Evolutionary conservation across 2,888 invertebrate species (phyloP), one percentile per base, ranked within the genome.

Genomic region (Thecocarcelia acutangulata): DNA sequence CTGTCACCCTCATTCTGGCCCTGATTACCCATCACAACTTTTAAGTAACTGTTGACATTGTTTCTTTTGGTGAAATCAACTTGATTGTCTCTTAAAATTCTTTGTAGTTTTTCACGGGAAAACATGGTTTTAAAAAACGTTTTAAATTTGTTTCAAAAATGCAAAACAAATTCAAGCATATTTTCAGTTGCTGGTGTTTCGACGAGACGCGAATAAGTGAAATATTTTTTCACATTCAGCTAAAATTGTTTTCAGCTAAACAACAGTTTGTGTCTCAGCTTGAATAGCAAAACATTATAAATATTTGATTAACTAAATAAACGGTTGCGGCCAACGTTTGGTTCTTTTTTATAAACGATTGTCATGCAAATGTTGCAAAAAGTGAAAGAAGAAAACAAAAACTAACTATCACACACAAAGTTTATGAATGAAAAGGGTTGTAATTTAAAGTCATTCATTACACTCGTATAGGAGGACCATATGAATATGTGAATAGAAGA

Each of bases 51-150:
- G 6, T 61, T 66, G 28, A 44, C 15, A 42, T 58, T 52, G 11
- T 42, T 42, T 6, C 42, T 46, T 40, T 66, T 61, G 0, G 13
- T 59, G 6, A 81, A 59, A 46, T 28, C 69, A 42, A 76, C 70
- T 44, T 81, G 72, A 63, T 84, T 83, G 24, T 73, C 82, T 33
- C 66, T 83, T 33, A 86, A 44, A 61, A 85, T 70, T 63, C 84
- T 80, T 52, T 85, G 33, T 24, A 86, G 78, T 74, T 85, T 86
- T 21, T 75, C 63, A 3, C 84, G 84, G 37, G 82, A 83, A 64
- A 86, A 80, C 86, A 87, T 77, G 33, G 19, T 74, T 52, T 3
- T 5, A 24, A 5, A 24, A 24, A 24, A 24, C 24, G 24, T 3
- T 24, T 24, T 3, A 24, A 24, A 24, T 24, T 24, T 28, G 28